Base-by-base conservation (phyloP, 2,113 vertebrate genomes). In the Melanostigma gelatinosum region DNA sequence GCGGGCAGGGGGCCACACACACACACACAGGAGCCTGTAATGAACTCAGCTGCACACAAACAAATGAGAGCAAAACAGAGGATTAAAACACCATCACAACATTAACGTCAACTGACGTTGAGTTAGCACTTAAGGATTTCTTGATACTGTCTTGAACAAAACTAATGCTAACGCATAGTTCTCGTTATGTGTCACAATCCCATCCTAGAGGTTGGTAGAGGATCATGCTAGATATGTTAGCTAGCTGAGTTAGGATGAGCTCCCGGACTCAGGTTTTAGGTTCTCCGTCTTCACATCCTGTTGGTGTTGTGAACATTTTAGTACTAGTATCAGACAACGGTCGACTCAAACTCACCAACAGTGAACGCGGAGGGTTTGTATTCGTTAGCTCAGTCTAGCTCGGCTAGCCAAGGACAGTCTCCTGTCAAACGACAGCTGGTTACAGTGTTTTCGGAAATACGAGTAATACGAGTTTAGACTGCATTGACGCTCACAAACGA, bases 371-470 rank as follows among this genome's bases (percentile, higher is more conserved):
- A 71, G 11, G 36, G 16, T 32, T 52, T 87, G 20, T 61, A 24
- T 50, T 67, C 15, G 75, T 44, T 80, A 67, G 75, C 83, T 15
- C 1, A 20, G 27, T 67, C 46, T 83, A 85, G 42, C 68, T 63
- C 36, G 5, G 85, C 46, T 87, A 85, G 24, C 83, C 40, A 86
- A 90, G 87, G 85, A 82, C 86, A 85, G 70, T 77, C 79, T 83
- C 46, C 82, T 85, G 88, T 89, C 84, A 92, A 67, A 46, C 20
- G 11, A 12, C 52, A 63, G 11, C 10, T 2, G 7, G 3, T 72
- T 68, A 6, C 5, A 0, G 64, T 27, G 24, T 7, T 6, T 0
- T 82, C 72, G 84, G 88, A 88, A 85, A 87, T 57, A 16, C 13
- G 7, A 71, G 0, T 0, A 42, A 22, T 62, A 55, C 0, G 12